Evolutionary conservation across 2,888 invertebrate genomes (phyloP), one percentile per base, ranked within the genome.

Genomic region (Chesias legatella): DNA sequence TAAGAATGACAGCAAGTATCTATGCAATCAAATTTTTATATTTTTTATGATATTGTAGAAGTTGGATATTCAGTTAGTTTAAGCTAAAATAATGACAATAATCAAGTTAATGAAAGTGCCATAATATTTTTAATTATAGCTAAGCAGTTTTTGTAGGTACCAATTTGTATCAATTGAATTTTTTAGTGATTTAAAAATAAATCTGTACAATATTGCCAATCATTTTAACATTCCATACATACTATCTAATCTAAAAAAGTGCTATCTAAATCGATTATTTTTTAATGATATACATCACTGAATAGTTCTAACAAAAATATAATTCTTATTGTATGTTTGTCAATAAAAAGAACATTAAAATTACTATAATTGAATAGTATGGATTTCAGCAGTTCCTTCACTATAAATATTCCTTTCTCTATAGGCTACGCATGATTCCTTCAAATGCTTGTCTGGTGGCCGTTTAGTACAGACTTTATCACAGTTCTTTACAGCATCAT

Each of bases 401-500:
- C 48, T 47, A 26, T 34, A 51, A 41, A 55, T 50, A 21, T 40
- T 49, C 21, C 58, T 53, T 47, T 88, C 66, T 82, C 81, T 51
- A 79, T 86, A 48, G 10, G 70, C 66, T 25, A 93, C 85, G 76
- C 94, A 94, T 9, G 90, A 90, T 57, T 90, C 81, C 42, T 90
- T 89, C 7, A 93, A 70, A 7, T 85, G 70, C 50, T 77, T 79
- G n/a, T 78, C 77, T 1, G 63, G 60, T 23, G 78, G 65, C 29
- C 93, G 85, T 24, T 71, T 73, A 17, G 68, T 76, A 72, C 93
- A 93, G 67, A 68, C 90, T 47, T 74, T 75, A 47, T 89, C 82
- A 67, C 94, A 94, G 43, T 89, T 84, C 55, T 84, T 79, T 17
- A 92, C 75, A 33, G 91, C 91, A 53, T 91, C 78, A 61, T 92